These are phyloP conservation scores for Sandelia bainsii DNA, from an alignment of 2,797 vertebrate species.

Conservation along the genomic window DNA sequence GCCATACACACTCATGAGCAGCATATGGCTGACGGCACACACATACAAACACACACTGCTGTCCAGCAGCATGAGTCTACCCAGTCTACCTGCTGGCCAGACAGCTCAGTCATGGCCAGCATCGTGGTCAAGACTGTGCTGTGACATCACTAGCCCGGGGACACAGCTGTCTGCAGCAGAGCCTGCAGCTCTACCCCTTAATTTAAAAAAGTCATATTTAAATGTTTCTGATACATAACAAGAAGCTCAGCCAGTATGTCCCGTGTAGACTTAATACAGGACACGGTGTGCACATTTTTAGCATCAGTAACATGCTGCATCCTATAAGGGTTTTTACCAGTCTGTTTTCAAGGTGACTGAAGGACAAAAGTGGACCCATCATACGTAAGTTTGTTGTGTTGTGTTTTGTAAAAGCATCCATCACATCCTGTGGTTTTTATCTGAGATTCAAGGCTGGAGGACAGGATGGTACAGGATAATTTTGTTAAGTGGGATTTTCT, in stretches of 20 bases:
- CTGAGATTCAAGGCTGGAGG: background rate
- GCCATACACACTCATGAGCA: constrained; percentile 12
- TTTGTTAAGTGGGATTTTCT: constrained; percentile 8
- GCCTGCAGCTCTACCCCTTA: constrained; percentile 13
- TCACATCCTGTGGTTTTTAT: constrained; percentile 38
- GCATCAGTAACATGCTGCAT: background rate
- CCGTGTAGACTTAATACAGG: background rate
- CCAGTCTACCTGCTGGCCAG: constrained; percentile 50
- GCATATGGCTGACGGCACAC: constrained; percentile 32
- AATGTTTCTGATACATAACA: background rate
- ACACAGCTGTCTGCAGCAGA: constrained; percentile 28
- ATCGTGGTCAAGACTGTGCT: constrained; percentile 27
- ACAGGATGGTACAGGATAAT: background rate
- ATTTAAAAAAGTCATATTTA: constrained; percentile 13
- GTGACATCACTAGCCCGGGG: constrained; percentile 49
- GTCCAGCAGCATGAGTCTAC: constrained; percentile 15
- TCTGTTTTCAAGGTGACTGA: too few species aligned
- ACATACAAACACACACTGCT: constrained; percentile 9
- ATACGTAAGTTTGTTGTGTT: background rate
- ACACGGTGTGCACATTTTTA: background rate
- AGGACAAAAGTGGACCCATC: too few species aligned
- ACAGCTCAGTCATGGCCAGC: constrained; percentile 28
- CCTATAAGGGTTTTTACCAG: too few species aligned
- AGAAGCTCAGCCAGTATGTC: constrained; percentile 1
- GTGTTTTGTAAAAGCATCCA: constrained; percentile 43